Base-by-base conservation (phyloP, 1,140 invertebrate genomes). In the Bathynomus jamesi region DNA sequence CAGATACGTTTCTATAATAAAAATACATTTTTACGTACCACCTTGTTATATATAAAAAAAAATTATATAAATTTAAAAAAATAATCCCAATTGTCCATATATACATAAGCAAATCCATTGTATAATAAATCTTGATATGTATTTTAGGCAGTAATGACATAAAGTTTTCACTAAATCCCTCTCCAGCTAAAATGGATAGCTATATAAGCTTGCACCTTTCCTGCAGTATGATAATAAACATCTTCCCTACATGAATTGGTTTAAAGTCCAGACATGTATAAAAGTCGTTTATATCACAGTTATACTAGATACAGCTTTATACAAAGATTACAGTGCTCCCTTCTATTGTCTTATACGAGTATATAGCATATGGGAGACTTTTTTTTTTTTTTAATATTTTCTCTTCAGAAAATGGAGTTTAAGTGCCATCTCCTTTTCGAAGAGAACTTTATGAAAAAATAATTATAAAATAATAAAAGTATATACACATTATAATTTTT, bases 91-190 rank as follows among this genome's bases (percentile, higher is more conserved):
- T 17, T 53, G 21, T 53, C 13, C 21, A 53, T 53, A 53, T 53
- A 53, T 53, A 53, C 5, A 53, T 53, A 53, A 17, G 21, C 21
- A 3, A 2, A 53, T 3, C 2, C 21, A 53, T 53, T n/a, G n/a
- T n/a, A n/a, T n/a, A n/a, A n/a, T n/a, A n/a, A n/a, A n/a, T n/a
- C 40, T 53, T 53, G 40, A 53, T 53, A 53, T 53, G 40, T 53
- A 53, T 53, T 11, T 53, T 53, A 53, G 21, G 21, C 21, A 53
- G 40, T 17, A 17, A 53, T 53, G 40, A 5, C 40, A 53, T 53
- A 53, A 53, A 53, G 13, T 17, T 53, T n/a, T 3, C 11, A 17
- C 11, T 17, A 21, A 53, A 53, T 53, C 40, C 40, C 40, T 53
- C 40, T 53, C 13, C 40, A 53, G 21, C 40, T 11, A 53, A 53